phyloP scores from a whole-genome alignment of 2,113 vertebrate genomes.

The Scytalopus superciliaris region DNA sequence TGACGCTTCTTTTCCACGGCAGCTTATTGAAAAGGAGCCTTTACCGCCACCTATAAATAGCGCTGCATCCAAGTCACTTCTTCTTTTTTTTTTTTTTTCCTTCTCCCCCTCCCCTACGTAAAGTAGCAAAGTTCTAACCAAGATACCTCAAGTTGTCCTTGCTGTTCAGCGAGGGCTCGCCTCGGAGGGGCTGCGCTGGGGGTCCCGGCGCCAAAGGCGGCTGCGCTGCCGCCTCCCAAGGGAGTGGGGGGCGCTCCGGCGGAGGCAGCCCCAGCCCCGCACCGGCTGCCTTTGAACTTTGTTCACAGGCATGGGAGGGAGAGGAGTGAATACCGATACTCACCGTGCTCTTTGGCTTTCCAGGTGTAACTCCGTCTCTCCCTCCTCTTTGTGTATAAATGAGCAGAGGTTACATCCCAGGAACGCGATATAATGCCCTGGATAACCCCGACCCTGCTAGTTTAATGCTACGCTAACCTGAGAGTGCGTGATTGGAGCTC shows the following conservation, averaged over 20 bases:
- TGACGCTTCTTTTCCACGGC: slow-evolving; percentile 7
- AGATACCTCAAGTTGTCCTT: neutral
- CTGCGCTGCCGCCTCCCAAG: neutral
- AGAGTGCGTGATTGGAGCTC: neutral
- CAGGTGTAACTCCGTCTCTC: slow-evolving; percentile 30
- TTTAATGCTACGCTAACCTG: slow-evolving; percentile 30
- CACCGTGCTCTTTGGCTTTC: slow-evolving; percentile 43
- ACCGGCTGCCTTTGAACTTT: slow-evolving; percentile 39
- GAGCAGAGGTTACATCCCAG: slow-evolving; percentile 32
- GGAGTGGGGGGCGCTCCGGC: neutral
- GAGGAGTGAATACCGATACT: slow-evolving; percentile 33
- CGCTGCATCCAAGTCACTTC: neutral
- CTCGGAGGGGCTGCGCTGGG: neutral
- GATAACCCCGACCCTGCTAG: slow-evolving; percentile 28
- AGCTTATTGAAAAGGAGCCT: slow-evolving; percentile 36
- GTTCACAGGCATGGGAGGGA: neutral
- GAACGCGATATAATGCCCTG: neutral
- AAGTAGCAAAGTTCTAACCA: slow-evolving; percentile 23
- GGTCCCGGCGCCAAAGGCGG: neutral
- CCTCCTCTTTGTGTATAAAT: slow-evolving; percentile 29
- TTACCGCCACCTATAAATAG: slow-evolving; percentile 68
- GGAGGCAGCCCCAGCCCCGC: neutral
- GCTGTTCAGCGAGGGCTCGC: neutral
- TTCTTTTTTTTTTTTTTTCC: rapidly evolving
- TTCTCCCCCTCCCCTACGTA: neutral